Evolutionary conservation across 2,888 invertebrate genomes (phyloP).

Genomic region (Cetonia aurata): DNA sequence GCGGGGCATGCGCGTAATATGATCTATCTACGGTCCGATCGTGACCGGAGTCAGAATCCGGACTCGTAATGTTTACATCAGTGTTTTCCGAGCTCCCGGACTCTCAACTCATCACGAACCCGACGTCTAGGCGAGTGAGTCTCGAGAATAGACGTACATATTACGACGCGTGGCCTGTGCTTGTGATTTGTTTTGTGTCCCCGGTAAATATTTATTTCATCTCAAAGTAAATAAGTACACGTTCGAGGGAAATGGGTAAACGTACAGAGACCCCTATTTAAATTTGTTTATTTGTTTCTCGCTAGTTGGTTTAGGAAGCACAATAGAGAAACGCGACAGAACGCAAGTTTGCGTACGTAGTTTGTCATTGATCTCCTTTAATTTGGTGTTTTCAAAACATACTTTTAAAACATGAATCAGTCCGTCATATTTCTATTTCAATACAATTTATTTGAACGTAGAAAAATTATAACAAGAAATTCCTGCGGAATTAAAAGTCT

Average conservation of each 20-base stretch:
- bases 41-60: slow-evolving; percentile 51
- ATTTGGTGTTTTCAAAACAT: not conserved
- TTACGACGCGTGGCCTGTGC: not conserved
- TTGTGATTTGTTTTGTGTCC: slow-evolving; percentile 40
- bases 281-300: slow-evolving; percentile 4
- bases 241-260: slow-evolving; percentile 14
- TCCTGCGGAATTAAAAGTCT: too few species aligned
- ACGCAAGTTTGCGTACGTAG: too few species aligned
- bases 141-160: slow-evolving; percentile 20
- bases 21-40: slow-evolving; percentile 37
- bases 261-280: slow-evolving; percentile 18
- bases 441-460: too few species aligned
- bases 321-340: too few species aligned
- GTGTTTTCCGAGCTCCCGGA: slow-evolving; percentile 47
- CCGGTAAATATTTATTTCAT: slow-evolving; percentile 33
- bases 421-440: too few species aligned
- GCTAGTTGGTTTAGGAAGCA: not conserved
- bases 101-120: slow-evolving; percentile 36
- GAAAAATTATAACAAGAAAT: too few species aligned
- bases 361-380: not conserved
- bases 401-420: not conserved
- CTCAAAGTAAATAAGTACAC: slow-evolving; percentile 21
- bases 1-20: slow-evolving; percentile 38
- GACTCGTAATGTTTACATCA: slow-evolving; percentile 53
- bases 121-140: slow-evolving; percentile 15